Percentiles rank a stretch among this genome's conserved stretches.
These are phyloP conservation scores for Chloroclystis v-ata DNA, from an alignment of 2,888 invertebrate genomes.

Conservation along the genomic window DNA sequence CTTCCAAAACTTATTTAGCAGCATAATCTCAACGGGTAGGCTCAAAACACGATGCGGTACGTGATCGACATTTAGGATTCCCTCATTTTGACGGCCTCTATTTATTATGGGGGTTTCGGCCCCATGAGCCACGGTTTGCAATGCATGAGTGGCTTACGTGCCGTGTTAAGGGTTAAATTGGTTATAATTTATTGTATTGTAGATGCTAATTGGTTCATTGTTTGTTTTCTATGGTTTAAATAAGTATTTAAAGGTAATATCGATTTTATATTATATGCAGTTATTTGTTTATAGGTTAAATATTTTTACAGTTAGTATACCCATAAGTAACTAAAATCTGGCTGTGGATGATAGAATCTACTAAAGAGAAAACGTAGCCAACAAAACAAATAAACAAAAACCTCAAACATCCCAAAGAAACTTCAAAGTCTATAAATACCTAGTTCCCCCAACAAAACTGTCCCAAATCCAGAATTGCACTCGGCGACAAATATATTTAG, in stretches of 20 bases:
- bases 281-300: too few relatives aligned
- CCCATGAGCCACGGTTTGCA: slow-evolving; percentile 17
- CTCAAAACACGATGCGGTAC: slow-evolving; percentile 30
- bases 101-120: slow-evolving; percentile 29
- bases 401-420: slow-evolving; percentile 12
- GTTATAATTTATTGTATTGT: slow-evolving; percentile 12
- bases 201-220: slow-evolving; percentile 7
- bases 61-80: slow-evolving; percentile 41
- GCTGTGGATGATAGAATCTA: too few relatives aligned
- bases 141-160: slow-evolving; percentile 18
- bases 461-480: slow-evolving; percentile 69
- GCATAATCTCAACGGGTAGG: slow-evolving; percentile 21
- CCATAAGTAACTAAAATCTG: too few relatives aligned
- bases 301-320: too few relatives aligned
- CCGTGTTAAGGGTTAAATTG: slow-evolving; percentile 16
- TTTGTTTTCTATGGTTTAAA: not conserved
- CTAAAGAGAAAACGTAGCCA: too few relatives aligned
- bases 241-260: not conserved
- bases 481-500: slow-evolving; percentile 61
- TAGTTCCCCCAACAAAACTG: slow-evolving; percentile 60
- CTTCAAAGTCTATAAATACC: slow-evolving; percentile 37
- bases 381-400: too few relatives aligned
- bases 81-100: slow-evolving; percentile 37
- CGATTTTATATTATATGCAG: too few relatives aligned
- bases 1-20: slow-evolving; percentile 11